Evolutionary conservation across 2,797 vertebrate species (phyloP), one percentile per base, ranked within the genome.

Genomic region (Eutrigla gurnardus): DNA sequence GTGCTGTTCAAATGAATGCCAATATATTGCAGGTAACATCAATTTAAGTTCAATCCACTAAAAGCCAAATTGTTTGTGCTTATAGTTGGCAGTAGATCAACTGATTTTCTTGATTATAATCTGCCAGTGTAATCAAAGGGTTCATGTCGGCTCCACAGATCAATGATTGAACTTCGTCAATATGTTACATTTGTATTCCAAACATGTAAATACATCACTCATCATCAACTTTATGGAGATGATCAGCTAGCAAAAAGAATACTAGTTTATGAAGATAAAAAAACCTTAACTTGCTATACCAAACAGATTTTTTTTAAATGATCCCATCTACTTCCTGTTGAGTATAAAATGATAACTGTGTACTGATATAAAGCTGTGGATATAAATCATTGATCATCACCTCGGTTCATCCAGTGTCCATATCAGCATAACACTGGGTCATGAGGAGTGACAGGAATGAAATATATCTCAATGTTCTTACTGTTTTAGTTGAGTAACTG

Each of bases 391-490:
- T 74, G 76, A 81, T 82, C 67, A 80, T 35, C 13, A 57, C 60
- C 50, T 45, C 35, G 37, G 52, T 65, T 80, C 70, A 59, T 73
- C 77, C 54, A 71, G 18, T 42, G 55, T 73, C 77, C 68, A 77
- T 39, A 66, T 66, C 57, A 68, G 58, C 53, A 74, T 67, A 75
- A 50, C 73, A 42, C 62, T 32, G 47, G 71, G 64, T 80, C 67
- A 77, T 75, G 66, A 65, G 33, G 18, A 12, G 63, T 68, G 73
- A 71, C 84, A 68, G 67, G 49, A 77, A 52, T 85, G 73, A 89
- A 86, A 87, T 84, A 83, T 86, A 67, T 50, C 60, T 81, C 17
- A 10, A 36, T 80, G 54, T 63, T 86, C 78, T 59, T 53, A 54
- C 70, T 74, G 50, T 81, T 85, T 82, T 72, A 66, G 69, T 78